Conservation (phyloP, 2,113 vertebrate species). For the Narcine bancroftii region DNA sequence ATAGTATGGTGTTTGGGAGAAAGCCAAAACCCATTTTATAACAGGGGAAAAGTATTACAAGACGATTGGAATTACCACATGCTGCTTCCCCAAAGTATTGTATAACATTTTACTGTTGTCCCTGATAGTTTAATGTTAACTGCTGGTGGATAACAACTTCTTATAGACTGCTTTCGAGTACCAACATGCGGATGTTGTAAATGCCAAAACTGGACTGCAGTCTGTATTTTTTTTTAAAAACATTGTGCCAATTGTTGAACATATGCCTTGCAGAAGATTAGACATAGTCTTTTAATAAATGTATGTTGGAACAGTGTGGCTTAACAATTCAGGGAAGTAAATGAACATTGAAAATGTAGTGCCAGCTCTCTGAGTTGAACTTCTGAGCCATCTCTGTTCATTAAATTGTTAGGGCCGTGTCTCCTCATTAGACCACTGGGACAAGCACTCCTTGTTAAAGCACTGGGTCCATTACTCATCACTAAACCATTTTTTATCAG, state of each 20-base stretch:
- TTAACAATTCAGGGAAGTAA: neutral
- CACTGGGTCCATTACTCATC: constrained; percentile 17
- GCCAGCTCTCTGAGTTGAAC: constrained; percentile 8
- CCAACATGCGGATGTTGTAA: constrained; percentile 33
- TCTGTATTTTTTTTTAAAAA: constrained; percentile 27
- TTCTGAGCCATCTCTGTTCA: constrained; percentile 8
- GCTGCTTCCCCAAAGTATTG: constrained; percentile 36
- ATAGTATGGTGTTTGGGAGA: constrained; percentile 28
- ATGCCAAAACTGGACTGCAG: constrained; percentile 27
- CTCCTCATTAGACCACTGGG: constrained; percentile 5
- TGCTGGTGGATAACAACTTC: constrained; percentile 33
- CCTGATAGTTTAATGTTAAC: constrained; percentile 36
- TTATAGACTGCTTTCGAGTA: constrained; percentile 24
- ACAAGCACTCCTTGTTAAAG: neutral
- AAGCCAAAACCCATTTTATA: constrained; percentile 34
- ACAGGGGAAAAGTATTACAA: constrained; percentile 24
- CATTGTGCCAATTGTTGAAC: neutral
- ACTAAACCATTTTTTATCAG: constrained; percentile 30
- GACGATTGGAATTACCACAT: constrained; percentile 33
- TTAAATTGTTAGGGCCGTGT: constrained; percentile 10
- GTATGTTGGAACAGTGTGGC: neutral
- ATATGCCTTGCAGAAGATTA: constrained; percentile 28
- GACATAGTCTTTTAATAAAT: neutral
- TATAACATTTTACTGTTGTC: constrained; percentile 35
- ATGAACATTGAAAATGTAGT: constrained; percentile 9